Percentiles rank a stretch among this genome's conserved stretches.
Evolutionary conservation across 2,888 invertebrate species (phyloP).

Genomic region (Tubiluchus corallicola): DNA sequence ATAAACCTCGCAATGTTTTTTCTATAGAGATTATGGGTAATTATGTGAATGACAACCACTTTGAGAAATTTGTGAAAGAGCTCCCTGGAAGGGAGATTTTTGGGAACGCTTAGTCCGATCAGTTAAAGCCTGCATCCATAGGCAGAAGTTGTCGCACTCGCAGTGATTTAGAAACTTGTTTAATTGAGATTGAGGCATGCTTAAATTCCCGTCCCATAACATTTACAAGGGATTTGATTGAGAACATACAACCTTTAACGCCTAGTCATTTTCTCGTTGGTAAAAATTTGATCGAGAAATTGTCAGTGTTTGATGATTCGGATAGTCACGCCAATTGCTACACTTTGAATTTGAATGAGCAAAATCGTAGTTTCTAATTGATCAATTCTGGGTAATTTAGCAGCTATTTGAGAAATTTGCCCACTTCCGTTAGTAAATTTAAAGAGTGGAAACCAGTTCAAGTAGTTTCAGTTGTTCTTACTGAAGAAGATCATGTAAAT

Average conservation of each 20-base stretch:
- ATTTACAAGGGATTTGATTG: not conserved
- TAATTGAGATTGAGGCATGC: not conserved
- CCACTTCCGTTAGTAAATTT: not conserved
- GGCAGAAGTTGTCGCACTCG: constrained; percentile 4
- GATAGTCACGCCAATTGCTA: no score
- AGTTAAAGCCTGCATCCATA: constrained; percentile 8
- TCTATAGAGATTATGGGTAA: no score
- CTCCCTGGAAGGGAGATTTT: constrained; percentile 12
- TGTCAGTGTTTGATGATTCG: no score
- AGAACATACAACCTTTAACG: not conserved
- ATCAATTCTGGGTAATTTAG: not conserved
- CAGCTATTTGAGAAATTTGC: not conserved
- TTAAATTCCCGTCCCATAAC: not conserved
- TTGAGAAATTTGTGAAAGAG: no score
- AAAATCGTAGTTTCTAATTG: not conserved
- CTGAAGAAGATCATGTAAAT: no score
- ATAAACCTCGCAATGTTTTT: no score
- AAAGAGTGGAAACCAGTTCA: not conserved
- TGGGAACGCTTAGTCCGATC: constrained; percentile 7
- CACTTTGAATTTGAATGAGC: not conserved
- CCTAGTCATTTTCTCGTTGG: not conserved
- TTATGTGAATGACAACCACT: no score
- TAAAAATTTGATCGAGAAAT: no score
- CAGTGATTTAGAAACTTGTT: no score
- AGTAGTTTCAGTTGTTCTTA: not conserved